Evolutionary conservation across 2,888 invertebrate species (phyloP).

Genomic region (Cryptophagus acutangulus): DNA sequence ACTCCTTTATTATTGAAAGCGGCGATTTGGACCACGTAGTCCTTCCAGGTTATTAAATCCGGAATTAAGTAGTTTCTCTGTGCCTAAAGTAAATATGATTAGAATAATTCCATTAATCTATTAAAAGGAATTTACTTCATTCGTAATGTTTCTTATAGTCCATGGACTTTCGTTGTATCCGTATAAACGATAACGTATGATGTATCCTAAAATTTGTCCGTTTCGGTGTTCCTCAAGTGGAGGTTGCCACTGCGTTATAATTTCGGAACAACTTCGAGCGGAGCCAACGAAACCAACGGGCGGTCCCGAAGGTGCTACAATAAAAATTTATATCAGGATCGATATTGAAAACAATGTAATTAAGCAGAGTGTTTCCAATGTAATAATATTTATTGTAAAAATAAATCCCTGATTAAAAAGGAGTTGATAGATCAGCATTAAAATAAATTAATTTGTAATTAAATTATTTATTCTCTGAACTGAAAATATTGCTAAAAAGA

Average conservation of each 20-base stretch:
- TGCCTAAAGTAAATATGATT: slow-evolving; percentile 47
- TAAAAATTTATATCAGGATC: slow-evolving; percentile 9
- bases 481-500: too few relatives aligned
- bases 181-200: slow-evolving; percentile 83
- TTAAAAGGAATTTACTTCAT: slow-evolving; percentile 59
- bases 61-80: slow-evolving; percentile 86
- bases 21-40: slow-evolving; percentile 93
- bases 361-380: not conserved
- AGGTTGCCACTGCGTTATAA: slow-evolving; percentile 96
- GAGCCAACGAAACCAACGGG: slow-evolving; percentile 93
- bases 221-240: slow-evolving; percentile 92
- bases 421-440: not conserved
- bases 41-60: slow-evolving; percentile 96
- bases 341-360: not conserved
- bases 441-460: too few relatives aligned
- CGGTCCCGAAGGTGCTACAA: slow-evolving; percentile 88
- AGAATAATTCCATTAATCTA: not conserved
- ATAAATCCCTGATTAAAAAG: slow-evolving; percentile 3
- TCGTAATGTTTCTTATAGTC: slow-evolving; percentile 87
- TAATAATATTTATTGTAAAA: too few relatives aligned
- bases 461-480: too few relatives aligned
- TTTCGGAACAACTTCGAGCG: slow-evolving; percentile 89
- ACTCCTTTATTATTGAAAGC: slow-evolving; percentile 96
- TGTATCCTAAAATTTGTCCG: slow-evolving; percentile 90
- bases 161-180: slow-evolving; percentile 92